phyloP scores from a whole-genome alignment of 2,888 invertebrate species.

The Euphydryas editha region DNA sequence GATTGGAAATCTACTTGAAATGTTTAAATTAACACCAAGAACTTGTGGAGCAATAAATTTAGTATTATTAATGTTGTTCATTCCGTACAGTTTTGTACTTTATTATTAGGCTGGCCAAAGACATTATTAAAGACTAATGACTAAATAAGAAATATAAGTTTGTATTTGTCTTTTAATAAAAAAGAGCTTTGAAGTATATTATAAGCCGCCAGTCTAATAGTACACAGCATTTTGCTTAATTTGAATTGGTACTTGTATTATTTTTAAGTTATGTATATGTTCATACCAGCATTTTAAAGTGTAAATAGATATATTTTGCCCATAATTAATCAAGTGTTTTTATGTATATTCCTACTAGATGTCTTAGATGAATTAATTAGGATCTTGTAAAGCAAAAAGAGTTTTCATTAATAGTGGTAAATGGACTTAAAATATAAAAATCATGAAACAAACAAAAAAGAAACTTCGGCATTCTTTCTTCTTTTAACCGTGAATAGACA shows the following conservation, averaged over 20 bases:
- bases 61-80: slow-evolving; percentile 32
- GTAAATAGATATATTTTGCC: slow-evolving; percentile 84
- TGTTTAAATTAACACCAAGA: slow-evolving; percentile 28
- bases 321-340: slow-evolving; percentile 61
- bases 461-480: no score
- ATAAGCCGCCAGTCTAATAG: slow-evolving; percentile 50
- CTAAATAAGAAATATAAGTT: slow-evolving; percentile 5
- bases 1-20: slow-evolving; percentile 32
- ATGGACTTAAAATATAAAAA: neutral
- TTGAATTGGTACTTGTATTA: slow-evolving; percentile 71
- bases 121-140: slow-evolving; percentile 9
- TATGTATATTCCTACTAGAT: slow-evolving; percentile 8
- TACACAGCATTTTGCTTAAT: slow-evolving; percentile 51
- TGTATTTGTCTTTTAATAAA: neutral
- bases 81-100: slow-evolving; percentile 52
- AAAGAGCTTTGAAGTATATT: slow-evolving; percentile 31
- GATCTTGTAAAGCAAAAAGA: no score
- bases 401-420: no score
- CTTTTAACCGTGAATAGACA: no score
- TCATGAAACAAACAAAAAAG: no score
- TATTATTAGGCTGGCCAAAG: slow-evolving; percentile 32
- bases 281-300: slow-evolving; percentile 80
- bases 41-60: slow-evolving; percentile 27
- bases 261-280: slow-evolving; percentile 71
- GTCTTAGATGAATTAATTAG: no score